Conservation (phyloP, 2,113 vertebrate genomes). For the Stigmatopora argus region DNA sequence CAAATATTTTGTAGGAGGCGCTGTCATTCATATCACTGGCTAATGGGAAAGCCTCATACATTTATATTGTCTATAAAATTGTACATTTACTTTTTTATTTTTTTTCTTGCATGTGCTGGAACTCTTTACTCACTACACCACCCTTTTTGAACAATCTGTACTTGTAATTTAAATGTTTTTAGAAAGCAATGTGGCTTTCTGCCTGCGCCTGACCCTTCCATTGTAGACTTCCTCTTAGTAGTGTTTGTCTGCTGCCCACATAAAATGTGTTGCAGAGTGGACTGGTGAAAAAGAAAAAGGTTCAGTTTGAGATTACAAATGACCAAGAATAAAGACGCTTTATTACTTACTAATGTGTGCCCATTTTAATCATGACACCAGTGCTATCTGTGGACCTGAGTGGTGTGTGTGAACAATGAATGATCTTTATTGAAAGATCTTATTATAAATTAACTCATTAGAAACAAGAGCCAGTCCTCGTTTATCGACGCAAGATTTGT, state of each 20-base stretch:
- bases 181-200: conserved; percentile 15
- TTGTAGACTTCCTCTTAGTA: conserved; percentile 3
- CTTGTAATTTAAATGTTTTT: conserved; percentile 5
- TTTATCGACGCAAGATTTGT: too few species aligned
- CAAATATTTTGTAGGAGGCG: conserved; percentile 9
- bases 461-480: too few species aligned
- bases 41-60: background rate
- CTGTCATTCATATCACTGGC: background rate
- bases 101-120: conserved; percentile 70
- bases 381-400: background rate
- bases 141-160: background rate
- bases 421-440: too few species aligned
- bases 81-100: conserved; percentile 51
- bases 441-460: too few species aligned
- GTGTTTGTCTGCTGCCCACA: conserved; percentile 12
- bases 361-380: background rate
- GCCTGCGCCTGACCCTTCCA: conserved; percentile 3
- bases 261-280: background rate
- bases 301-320: conserved; percentile 5
- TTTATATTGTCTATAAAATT: conserved; percentile 53
- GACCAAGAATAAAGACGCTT: conserved; percentile 59
- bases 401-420: too few species aligned
- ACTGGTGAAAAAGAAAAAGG: background rate
- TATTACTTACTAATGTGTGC: conserved; percentile 25
- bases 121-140: conserved; percentile 20